These are phyloP conservation scores for Notarius lentiginosus DNA, from an alignment of 2,113 vertebrate genomes.

Conservation along the genomic window DNA sequence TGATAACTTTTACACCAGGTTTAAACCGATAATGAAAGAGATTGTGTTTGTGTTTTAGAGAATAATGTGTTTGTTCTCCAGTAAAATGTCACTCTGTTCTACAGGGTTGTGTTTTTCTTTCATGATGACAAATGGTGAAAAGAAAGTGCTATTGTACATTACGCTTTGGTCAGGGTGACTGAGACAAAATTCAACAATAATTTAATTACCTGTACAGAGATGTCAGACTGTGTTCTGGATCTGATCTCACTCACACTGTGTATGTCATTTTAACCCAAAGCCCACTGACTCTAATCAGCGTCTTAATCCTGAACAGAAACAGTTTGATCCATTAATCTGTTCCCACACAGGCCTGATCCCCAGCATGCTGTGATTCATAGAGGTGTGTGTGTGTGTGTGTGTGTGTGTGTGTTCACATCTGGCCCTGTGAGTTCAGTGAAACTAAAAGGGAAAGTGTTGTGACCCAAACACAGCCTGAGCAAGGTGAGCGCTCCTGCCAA, in stretches of 20 bases:
- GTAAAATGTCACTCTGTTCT: too few relatives aligned
- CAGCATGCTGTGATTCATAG: not conserved
- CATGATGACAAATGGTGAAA: too few relatives aligned
- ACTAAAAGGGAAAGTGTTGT: slow-evolving; percentile 70
- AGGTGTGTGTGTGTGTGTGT: slow-evolving; percentile 6
- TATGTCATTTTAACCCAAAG: not conserved
- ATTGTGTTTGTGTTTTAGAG: too few relatives aligned
- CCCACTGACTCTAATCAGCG: not conserved
- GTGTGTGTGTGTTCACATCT: slow-evolving; percentile 67
- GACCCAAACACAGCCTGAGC: slow-evolving; percentile 75
- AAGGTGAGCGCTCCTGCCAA: slow-evolving; percentile 76
- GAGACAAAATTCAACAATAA: not conserved
- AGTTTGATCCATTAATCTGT: not conserved
- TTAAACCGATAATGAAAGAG: too few relatives aligned
- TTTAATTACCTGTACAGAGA: not conserved
- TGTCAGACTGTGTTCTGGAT: not conserved
- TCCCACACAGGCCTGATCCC: not conserved
- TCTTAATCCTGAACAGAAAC: not conserved
- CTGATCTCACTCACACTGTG: not conserved
- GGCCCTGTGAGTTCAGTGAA: slow-evolving; percentile 69
- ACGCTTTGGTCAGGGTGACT: not conserved
- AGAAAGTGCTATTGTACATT: too few relatives aligned
- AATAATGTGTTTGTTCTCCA: too few relatives aligned
- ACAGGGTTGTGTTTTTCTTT: too few relatives aligned
- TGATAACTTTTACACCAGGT: too few relatives aligned